phyloP scores from a whole-genome alignment of 1,140 invertebrate genomes.

The Propsilocerus akamusi region DNA sequence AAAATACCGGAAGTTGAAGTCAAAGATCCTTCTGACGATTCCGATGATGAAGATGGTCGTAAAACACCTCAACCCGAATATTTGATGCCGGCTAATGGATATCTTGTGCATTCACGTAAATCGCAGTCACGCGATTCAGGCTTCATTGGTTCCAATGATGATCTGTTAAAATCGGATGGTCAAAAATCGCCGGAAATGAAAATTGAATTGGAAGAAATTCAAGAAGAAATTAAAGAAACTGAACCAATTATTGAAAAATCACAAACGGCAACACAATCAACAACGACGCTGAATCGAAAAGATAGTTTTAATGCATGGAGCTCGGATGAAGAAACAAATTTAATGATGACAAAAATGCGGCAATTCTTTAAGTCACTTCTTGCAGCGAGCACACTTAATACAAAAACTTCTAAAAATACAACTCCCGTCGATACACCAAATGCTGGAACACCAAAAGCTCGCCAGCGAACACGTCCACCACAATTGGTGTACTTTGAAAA shows the following conservation, averaged over 20 bases:
- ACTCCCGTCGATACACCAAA: slow-evolving; percentile 28
- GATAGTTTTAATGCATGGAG: slow-evolving; percentile 88
- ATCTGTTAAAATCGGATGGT: slow-evolving; percentile 47
- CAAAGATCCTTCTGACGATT: neutral
- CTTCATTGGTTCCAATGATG: slow-evolving; percentile 74
- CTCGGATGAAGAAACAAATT: slow-evolving; percentile 79
- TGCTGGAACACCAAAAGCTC: slow-evolving; percentile 30
- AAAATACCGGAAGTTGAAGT: slow-evolving; percentile 35
- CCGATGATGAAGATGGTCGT: slow-evolving; percentile 9
- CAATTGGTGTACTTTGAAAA: slow-evolving; percentile 75
- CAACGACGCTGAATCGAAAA: slow-evolving; percentile 39
- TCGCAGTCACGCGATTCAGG: slow-evolving; percentile 71
- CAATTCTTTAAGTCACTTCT: slow-evolving; percentile 81
- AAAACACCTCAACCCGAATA: slow-evolving; percentile 40
- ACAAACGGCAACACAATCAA: slow-evolving; percentile 14
- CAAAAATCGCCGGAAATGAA: slow-evolving; percentile 26
- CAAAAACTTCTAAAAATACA: slow-evolving; percentile 13
- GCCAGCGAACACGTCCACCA: slow-evolving; percentile 47
- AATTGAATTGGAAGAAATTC: slow-evolving; percentile 33
- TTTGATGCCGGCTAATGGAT: slow-evolving; percentile 24
- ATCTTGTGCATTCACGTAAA: slow-evolving; percentile 35
- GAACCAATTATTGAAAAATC: slow-evolving; percentile 13
- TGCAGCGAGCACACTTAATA: slow-evolving; percentile 34
- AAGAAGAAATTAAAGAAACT: slow-evolving; percentile 18
- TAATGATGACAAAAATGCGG: slow-evolving; percentile 88